phyloP scores from a whole-genome alignment of 2,888 invertebrate genomes.

The Macroteleia sp. region DNA sequence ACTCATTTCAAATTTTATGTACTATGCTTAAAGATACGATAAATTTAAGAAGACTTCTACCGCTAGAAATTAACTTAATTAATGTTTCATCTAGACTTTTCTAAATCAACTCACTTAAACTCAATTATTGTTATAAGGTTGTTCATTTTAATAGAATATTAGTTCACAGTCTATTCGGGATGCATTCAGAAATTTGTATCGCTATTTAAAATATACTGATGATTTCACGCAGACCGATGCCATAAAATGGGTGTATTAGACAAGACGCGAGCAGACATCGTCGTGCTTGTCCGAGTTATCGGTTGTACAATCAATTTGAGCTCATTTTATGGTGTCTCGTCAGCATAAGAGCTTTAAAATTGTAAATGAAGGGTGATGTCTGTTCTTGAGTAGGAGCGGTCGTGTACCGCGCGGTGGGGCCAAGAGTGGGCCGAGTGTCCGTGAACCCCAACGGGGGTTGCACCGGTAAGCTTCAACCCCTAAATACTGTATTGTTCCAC shows the following conservation, averaged over 20 bases:
- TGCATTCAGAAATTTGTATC: slow-evolving; percentile 1
- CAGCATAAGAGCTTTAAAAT: slow-evolving; percentile 53
- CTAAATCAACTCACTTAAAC: not conserved
- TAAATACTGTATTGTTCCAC: slow-evolving; percentile 79
- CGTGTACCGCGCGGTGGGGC: slow-evolving; percentile 83
- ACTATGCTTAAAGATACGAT: too few relatives aligned
- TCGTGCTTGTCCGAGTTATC: slow-evolving; percentile 9
- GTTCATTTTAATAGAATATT: too few relatives aligned
- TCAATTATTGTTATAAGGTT: not conserved
- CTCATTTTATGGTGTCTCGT: slow-evolving; percentile 51
- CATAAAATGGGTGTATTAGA: slow-evolving; percentile 28
- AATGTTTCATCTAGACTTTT: too few relatives aligned
- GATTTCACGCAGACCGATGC: slow-evolving; percentile 13
- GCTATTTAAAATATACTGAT: slow-evolving; percentile 12
- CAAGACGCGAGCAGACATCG: not conserved
- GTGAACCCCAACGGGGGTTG: slow-evolving; percentile 83
- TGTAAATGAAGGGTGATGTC: slow-evolving; percentile 76
- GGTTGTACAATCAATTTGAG: slow-evolving; percentile 15
- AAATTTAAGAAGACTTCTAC: too few relatives aligned
- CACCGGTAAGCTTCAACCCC: slow-evolving; percentile 83
- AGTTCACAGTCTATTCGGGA: not conserved
- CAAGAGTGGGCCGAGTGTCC: slow-evolving; percentile 83
- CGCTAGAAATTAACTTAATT: too few relatives aligned
- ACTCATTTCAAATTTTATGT: too few relatives aligned
- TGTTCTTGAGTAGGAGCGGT: slow-evolving; percentile 83